Evolutionary conservation across 2,113 vertebrate genomes (phyloP).

Genomic region (Cariama cristata): DNA sequence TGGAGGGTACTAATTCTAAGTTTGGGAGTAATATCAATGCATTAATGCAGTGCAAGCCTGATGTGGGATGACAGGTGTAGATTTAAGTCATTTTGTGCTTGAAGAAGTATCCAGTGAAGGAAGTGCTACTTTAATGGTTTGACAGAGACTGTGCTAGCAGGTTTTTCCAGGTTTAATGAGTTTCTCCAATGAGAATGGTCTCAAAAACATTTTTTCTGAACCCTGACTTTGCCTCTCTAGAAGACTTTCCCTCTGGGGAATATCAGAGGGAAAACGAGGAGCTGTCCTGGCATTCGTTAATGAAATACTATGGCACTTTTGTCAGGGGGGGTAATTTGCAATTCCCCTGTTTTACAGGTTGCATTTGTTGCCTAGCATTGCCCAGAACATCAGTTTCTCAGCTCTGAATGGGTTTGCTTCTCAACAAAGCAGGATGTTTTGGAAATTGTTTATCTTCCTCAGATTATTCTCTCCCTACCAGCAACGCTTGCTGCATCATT

Average conservation of each 20-base stretch:
- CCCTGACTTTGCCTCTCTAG: background rate
- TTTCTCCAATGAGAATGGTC: background rate
- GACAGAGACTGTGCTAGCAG: background rate
- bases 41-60: background rate
- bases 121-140: background rate
- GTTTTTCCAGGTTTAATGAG: background rate
- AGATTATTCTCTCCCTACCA: background rate
- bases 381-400: background rate
- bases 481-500: background rate
- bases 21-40: background rate
- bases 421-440: background rate
- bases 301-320: rapidly evolving
- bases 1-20: background rate
- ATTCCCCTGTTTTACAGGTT: background rate
- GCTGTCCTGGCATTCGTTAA: background rate
- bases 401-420: background rate
- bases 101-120: background rate
- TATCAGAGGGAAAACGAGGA: background rate
- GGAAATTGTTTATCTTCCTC: background rate
- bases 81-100: background rate
- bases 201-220: background rate
- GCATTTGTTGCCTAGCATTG: background rate
- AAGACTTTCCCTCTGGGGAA: background rate
- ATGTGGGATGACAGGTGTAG: background rate
- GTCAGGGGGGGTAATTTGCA: background rate